Conservation (phyloP, 2,888 invertebrate species). For the Rosalia funebris region DNA sequence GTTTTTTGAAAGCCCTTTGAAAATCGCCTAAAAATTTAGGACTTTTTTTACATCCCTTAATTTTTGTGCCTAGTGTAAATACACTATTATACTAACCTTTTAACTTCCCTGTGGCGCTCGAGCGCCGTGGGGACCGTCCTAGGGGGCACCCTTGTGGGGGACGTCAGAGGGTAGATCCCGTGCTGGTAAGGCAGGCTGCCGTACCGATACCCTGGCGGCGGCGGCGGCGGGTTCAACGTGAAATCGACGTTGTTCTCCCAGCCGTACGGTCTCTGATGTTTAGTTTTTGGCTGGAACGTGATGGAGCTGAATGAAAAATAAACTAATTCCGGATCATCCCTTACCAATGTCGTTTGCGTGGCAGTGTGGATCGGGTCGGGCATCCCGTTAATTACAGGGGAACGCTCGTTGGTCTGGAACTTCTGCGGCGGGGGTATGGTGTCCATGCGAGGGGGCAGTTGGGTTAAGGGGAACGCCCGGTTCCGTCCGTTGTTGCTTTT, state of each 20-base stretch:
- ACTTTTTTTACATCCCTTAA: too few relatives aligned
- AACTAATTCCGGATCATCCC: too few relatives aligned
- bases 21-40: too few relatives aligned
- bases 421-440: conserved; percentile 62
- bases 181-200: conserved; percentile 75
- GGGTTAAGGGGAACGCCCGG: conserved; percentile 58
- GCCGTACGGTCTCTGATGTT: conserved; percentile 79
- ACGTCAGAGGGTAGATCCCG: conserved; percentile 67
- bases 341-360: conserved; percentile 84
- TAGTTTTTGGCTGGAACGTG: conserved; percentile 75
- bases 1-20: too few relatives aligned
- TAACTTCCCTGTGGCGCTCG: conserved; percentile 83
- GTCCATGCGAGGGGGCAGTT: conserved; percentile 54
- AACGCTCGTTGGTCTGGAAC: conserved; percentile 58
- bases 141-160: conserved; percentile 69
- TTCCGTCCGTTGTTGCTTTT: conserved; percentile 66
- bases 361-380: conserved; percentile 71
- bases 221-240: conserved; percentile 67
- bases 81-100: conserved; percentile 64
- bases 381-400: conserved; percentile 54
- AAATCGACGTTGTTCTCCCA: conserved; percentile 71
- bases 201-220: conserved; percentile 72
- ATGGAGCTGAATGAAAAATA: background rate
- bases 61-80: too few relatives aligned
- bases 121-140: conserved; percentile 76